These are phyloP conservation scores for Crenuchus spilurus DNA, from an alignment of 2,797 vertebrate species.

Conservation along the genomic window DNA sequence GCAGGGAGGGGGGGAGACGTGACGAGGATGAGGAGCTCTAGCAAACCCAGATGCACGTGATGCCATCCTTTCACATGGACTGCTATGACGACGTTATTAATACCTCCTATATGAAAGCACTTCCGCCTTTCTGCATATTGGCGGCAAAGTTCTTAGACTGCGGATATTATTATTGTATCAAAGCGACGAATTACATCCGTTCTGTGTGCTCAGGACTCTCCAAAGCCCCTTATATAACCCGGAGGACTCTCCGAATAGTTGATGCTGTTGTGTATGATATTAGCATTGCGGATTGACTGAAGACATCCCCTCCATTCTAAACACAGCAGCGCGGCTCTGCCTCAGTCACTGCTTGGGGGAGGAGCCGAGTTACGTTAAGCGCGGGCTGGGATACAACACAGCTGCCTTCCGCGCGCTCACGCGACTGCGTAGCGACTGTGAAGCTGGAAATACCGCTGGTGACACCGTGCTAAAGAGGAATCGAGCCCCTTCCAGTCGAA, in stretches of 20 bases:
- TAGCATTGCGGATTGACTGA: too few species aligned
- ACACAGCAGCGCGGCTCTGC: neutral
- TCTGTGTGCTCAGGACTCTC: neutral
- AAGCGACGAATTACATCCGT: neutral
- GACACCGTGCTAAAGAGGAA: neutral
- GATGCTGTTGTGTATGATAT: too few species aligned
- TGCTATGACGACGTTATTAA: conserved; percentile 44
- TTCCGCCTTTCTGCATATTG: conserved; percentile 8
- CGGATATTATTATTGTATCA: neutral
- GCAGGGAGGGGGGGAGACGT: conserved; percentile 18
- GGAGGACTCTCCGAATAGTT: conserved; percentile 4
- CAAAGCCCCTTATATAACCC: conserved; percentile 43
- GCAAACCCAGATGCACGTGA: conserved; percentile 41
- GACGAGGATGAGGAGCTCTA: conserved; percentile 22
- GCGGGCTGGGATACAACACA: neutral
- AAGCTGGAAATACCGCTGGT: neutral
- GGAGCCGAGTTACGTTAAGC: neutral
- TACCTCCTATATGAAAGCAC: conserved; percentile 28
- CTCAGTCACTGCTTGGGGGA: neutral
- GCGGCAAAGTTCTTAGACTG: neutral
- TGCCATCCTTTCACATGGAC: conserved; percentile 31
- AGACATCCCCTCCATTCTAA: neutral
- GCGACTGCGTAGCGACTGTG: neutral
- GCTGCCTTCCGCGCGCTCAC: neutral
- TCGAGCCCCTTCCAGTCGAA: neutral